These are phyloP conservation scores for Spea multiplicata DNA, from an alignment of 2,113 vertebrate species.

Conservation along the genomic window DNA sequence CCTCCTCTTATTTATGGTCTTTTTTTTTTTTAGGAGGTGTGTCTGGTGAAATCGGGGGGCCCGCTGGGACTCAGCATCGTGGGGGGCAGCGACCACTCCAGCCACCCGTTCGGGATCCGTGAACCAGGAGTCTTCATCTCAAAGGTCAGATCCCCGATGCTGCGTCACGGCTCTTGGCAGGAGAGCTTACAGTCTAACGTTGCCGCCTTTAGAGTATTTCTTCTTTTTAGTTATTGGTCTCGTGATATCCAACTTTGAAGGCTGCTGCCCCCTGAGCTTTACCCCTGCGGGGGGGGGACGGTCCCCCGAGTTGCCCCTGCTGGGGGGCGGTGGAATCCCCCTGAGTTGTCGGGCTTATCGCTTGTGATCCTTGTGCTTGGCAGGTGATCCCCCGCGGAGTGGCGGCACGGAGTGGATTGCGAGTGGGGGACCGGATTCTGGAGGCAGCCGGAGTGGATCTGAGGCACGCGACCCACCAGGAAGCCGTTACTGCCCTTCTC, in stretches of 20 bases:
- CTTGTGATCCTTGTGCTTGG: too few relatives aligned
- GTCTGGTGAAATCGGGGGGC: slow-evolving; percentile 84
- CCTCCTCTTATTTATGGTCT: too few relatives aligned
- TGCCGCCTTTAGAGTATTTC: too few relatives aligned
- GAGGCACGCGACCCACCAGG: slow-evolving; percentile 90
- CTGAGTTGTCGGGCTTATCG: too few relatives aligned
- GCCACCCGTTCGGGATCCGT: slow-evolving; percentile 89
- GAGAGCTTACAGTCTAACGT: background rate
- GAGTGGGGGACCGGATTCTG: slow-evolving; percentile 88
- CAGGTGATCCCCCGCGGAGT: slow-evolving; percentile 88
- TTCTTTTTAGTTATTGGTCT: too few relatives aligned
- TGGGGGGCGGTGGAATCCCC: too few relatives aligned
- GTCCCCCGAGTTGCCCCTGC: too few relatives aligned
- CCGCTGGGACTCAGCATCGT: slow-evolving; percentile 94
- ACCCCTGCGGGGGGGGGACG: too few relatives aligned
- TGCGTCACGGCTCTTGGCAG: slow-evolving; percentile 58
- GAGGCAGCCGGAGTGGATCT: slow-evolving; percentile 86
- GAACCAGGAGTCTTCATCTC: slow-evolving; percentile 97
- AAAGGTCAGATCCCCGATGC: slow-evolving; percentile 80
- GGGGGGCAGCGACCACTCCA: slow-evolving; percentile 93
- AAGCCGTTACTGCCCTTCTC: slow-evolving; percentile 85
- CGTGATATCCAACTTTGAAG: too few relatives aligned
- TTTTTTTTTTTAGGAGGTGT: slow-evolving; percentile 75
- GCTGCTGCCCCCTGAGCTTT: too few relatives aligned
- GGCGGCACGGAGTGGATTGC: slow-evolving; percentile 81